Base-by-base conservation (phyloP, 1,140 invertebrate genomes). In the Amyelois transitella region DNA sequence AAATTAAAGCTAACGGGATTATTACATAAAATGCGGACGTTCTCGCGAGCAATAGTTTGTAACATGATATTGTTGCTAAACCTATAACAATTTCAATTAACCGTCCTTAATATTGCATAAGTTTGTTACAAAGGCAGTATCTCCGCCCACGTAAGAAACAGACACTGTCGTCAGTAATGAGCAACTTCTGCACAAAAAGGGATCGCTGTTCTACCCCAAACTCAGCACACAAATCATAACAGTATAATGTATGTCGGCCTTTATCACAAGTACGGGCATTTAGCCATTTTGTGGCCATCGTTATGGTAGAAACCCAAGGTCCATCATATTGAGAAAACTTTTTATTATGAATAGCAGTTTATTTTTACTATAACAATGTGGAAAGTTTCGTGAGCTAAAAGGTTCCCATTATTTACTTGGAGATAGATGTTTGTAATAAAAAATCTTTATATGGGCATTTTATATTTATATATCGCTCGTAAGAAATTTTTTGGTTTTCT, bases 191-290 rank as follows among this genome's bases (percentile, higher is more conserved):
- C 12, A 20, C 45, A 48, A 48, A 48, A 48, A 48, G 45, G 45
- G 45, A 48, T 48, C 45, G 45, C 18, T 6, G 2, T 21, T 14
- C 32, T 3, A 1, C 20, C 45, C n/a, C 19, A 48, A 48, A 48
- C 20, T 48, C 21, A 21, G 20, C 20, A 21, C 45, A 48, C 45
- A 48, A 48, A 48, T 48, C 45, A 48, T 48, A 21, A 21, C 12
- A 14, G 32, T 38, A 38, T 38, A 38, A 38, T 38, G 32, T 38
- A 14, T 38, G 32, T 38, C n/a, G 32, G 32, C 1, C 32, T 38
- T 38, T 38, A 38, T 38, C 17, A 38, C 32, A 38, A 38, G 32
- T 38, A 38, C 17, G 32, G 17, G 17, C 32, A 38, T 38, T 38
- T 38, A 38, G 32, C 32, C 12, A 14, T 38, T 38, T 38, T 38